phyloP scores from a whole-genome alignment of 2,888 invertebrate genomes.

The Himalopsyche kuldschensis region DNA sequence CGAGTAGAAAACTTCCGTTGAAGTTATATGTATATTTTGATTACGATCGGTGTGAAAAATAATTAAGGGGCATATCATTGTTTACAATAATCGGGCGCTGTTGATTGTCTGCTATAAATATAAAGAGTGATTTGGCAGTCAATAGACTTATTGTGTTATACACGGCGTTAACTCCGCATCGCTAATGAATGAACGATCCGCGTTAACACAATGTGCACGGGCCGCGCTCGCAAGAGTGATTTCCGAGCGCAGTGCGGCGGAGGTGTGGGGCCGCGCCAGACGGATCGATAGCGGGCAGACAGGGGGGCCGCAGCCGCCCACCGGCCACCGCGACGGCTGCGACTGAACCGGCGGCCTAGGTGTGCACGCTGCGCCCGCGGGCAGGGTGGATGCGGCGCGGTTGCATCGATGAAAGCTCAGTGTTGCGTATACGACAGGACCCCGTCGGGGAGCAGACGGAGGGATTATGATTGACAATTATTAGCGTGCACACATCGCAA shows the following conservation, averaged over 20 bases:
- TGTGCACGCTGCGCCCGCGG: neutral
- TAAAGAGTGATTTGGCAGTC: too few relatives aligned
- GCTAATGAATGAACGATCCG: neutral
- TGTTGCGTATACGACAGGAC: neutral
- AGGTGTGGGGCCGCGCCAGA: slow-evolving; percentile 21
- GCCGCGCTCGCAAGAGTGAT: neutral
- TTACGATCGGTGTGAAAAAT: too few relatives aligned
- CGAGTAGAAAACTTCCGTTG: too few relatives aligned
- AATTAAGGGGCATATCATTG: too few relatives aligned
- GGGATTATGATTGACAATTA: slow-evolving; percentile 1
- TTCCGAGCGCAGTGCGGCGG: neutral
- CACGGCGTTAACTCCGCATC: too few relatives aligned
- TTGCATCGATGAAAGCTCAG: neutral
- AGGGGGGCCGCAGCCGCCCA: slow-evolving; percentile 15
- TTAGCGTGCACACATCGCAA: neutral
- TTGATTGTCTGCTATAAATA: too few relatives aligned
- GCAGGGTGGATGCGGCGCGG: neutral
- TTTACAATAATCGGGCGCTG: too few relatives aligned
- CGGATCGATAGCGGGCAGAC: slow-evolving; percentile 33
- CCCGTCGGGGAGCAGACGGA: neutral
- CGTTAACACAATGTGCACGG: neutral
- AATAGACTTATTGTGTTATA: too few relatives aligned
- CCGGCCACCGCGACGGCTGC: slow-evolving; percentile 5
- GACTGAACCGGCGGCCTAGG: neutral
- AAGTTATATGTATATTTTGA: too few relatives aligned